Evolutionary conservation across 1,140 invertebrate species (phyloP).

Genomic region (Drosophila tropicalis): DNA sequence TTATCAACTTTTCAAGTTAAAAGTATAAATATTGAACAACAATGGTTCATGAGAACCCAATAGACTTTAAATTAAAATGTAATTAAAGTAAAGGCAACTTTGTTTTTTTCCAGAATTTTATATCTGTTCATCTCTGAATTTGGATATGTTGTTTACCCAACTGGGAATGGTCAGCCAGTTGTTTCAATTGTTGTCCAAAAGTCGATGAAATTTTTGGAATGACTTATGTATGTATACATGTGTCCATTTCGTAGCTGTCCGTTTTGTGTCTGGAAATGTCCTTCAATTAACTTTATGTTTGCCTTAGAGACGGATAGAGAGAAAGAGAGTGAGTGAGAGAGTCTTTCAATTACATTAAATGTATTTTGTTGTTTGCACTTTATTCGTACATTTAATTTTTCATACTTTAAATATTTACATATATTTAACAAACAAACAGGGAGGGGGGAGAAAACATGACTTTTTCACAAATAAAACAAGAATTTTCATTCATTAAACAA

Average conservation of each 20-base stretch:
- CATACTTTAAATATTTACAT: slow-evolving; percentile 82
- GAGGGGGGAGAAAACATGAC: slow-evolving; percentile 72
- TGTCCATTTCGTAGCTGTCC: background rate
- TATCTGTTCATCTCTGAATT: too few species aligned
- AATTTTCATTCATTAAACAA: slow-evolving; percentile 82
- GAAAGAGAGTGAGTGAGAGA: slow-evolving; percentile 10
- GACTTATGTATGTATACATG: background rate
- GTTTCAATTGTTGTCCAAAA: too few species aligned
- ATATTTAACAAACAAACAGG: slow-evolving; percentile 78
- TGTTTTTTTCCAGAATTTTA: too few species aligned
- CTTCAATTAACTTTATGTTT: slow-evolving; percentile 1
- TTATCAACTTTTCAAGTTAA: too few species aligned
- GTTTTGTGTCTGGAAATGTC: background rate
- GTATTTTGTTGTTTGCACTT: slow-evolving; percentile 80
- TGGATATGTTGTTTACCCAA: too few species aligned
- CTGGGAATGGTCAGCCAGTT: too few species aligned
- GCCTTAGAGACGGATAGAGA: background rate
- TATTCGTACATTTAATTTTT: slow-evolving; percentile 82
- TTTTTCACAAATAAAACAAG: slow-evolving; percentile 80
- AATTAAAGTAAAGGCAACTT: too few species aligned
- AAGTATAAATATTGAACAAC: too few species aligned
- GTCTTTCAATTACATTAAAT: slow-evolving; percentile 74
- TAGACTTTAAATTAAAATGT: too few species aligned
- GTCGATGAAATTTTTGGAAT: background rate
- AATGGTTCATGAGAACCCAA: too few species aligned